phyloP scores from a whole-genome alignment of 2,888 invertebrate genomes.

The Nycteola revayana region DNA sequence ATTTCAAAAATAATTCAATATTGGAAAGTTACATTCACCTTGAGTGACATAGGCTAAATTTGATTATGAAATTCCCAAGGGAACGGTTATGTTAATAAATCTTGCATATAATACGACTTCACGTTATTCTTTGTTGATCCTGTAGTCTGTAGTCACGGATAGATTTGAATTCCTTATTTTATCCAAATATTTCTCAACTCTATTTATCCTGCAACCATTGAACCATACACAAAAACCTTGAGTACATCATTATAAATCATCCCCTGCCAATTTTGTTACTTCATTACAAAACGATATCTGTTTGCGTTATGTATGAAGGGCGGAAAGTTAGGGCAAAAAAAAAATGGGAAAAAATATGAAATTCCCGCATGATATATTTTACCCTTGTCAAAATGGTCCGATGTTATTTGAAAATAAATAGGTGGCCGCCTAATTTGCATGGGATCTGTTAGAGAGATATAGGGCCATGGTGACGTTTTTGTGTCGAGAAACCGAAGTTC shows the following conservation, averaged over 20 bases:
- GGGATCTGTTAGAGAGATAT: constrained; percentile 27
- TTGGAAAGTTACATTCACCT: too few relatives aligned
- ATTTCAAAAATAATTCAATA: too few relatives aligned
- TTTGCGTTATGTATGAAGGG: constrained; percentile 56
- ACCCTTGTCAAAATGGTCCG: constrained; percentile 56
- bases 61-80: too few relatives aligned
- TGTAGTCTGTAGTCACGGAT: too few relatives aligned
- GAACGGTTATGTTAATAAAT: too few relatives aligned
- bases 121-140: too few relatives aligned
- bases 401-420: constrained; percentile 51
- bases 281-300: constrained; percentile 42
- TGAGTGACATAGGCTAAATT: too few relatives aligned
- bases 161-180: too few relatives aligned
- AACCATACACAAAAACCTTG: constrained; percentile 2
- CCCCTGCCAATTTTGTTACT: constrained; percentile 34
- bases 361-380: constrained; percentile 53
- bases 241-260: constrained; percentile 34
- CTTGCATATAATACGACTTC: too few relatives aligned
- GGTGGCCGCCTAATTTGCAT: constrained; percentile 49
- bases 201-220: neutral
- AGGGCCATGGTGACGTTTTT: constrained; percentile 18
- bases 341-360: constrained; percentile 57
- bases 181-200: neutral
- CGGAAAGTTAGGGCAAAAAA: constrained; percentile 39
- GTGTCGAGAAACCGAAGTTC: constrained; percentile 25